phyloP scores from a whole-genome alignment of 2,797 vertebrate genomes.

The Chaenodraco wilsoni region DNA sequence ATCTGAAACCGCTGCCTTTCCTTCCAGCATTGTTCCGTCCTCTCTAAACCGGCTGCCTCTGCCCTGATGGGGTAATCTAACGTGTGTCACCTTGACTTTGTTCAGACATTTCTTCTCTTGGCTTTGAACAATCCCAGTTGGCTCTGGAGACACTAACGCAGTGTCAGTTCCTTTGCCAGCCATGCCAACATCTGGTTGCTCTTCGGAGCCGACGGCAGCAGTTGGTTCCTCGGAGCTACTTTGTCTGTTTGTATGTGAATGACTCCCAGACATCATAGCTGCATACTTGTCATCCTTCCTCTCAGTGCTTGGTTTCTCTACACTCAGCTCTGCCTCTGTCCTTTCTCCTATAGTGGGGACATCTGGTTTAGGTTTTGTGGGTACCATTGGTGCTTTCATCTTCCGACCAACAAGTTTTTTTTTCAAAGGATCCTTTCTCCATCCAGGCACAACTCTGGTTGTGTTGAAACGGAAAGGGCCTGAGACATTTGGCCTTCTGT shows the following conservation, averaged over 20 bases:
- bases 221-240: conserved; percentile 39
- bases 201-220: conserved; percentile 26
- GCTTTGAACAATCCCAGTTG: conserved; percentile 23
- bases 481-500: conserved; percentile 45
- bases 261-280: conserved; percentile 22
- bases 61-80: conserved; percentile 51
- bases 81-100: conserved; percentile 70
- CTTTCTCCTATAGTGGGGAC: conserved; percentile 13
- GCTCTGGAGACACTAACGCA: conserved; percentile 26
- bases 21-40: conserved; percentile 17
- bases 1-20: conserved; percentile 4
- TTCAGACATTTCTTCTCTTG: conserved; percentile 74
- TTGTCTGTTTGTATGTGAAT: conserved; percentile 36
- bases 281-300: conserved; percentile 8
- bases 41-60: conserved; percentile 30
- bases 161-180: conserved; percentile 32
- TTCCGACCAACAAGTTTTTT: conserved; percentile 28
- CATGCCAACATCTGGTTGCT: conserved; percentile 49
- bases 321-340: conserved; percentile 9
- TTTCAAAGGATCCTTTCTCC: conserved; percentile 40
- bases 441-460: conserved; percentile 50
- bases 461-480: conserved; percentile 45
- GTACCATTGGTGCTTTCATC: conserved; percentile 10
- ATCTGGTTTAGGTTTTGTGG: conserved; percentile 34
- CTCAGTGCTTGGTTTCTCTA: conserved; percentile 16